These are phyloP conservation scores for Periphyllus acericola DNA, from an alignment of 2,888 invertebrate genomes.

Conservation along the genomic window DNA sequence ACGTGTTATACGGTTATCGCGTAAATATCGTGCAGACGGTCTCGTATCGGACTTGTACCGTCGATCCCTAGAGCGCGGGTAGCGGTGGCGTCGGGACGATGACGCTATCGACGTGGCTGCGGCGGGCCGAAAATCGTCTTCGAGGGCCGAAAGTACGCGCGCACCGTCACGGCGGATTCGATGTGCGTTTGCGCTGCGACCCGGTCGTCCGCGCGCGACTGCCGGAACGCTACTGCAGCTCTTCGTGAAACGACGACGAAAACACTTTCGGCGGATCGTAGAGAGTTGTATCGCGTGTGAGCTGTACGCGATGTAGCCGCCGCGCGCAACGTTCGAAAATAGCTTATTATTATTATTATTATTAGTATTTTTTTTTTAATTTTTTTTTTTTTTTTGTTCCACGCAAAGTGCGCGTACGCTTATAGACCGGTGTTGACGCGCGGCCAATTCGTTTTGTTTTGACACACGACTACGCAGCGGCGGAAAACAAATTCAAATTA, in stretches of 20 bases:
- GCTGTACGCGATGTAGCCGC: neutral
- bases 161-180: neutral
- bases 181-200: neutral
- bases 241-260: neutral
- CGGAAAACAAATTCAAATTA: conserved; percentile 29
- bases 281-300: neutral
- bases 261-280: neutral
- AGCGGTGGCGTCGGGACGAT: no score
- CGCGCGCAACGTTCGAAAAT: conserved; percentile 37
- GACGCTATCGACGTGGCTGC: no score
- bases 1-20: neutral
- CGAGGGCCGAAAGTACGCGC: neutral
- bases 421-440: neutral
- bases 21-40: no score
- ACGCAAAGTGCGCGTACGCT: neutral
- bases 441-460: conserved; percentile 39
- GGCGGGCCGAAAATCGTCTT: neutral
- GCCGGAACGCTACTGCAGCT: conserved; percentile 3
- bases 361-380: neutral
- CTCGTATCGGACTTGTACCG: no score
- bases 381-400: neutral
- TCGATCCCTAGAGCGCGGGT: no score
- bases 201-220: neutral
- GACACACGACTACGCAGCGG: neutral
- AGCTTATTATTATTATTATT: conserved; percentile 1